Base-by-base conservation (phyloP, 1,140 invertebrate genomes). In the Meloidogyne hapla region DNA sequence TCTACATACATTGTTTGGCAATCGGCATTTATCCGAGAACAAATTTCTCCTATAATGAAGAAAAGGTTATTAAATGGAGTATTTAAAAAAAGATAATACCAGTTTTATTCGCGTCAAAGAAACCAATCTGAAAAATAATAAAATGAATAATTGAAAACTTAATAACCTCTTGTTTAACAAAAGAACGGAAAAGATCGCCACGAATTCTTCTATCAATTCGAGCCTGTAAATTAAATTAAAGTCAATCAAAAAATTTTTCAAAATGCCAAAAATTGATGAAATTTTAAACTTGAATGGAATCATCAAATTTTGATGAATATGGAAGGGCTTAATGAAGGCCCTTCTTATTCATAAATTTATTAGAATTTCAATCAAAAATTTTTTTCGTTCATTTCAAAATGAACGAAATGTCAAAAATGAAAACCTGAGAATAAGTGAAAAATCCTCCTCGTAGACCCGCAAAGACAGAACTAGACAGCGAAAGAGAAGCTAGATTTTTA, bases 1-100 rank as follows among this genome's bases (percentile, higher is more conserved):
- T n/a, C n/a, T n/a, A n/a, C n/a, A n/a, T n/a, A n/a, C n/a, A 87
- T 87, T 21, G 85, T 87, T 66, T 87, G 85, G 70, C 85, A 87
- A 79, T 87, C 85, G 13, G 86, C 81, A 67, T 84, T 83, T 10
- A 87, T 69, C 26, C 85, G 78, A 15, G 85, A 87, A 67, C 84
- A 80, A 18, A 87, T 83, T 77, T 87, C 86, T 45, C 84, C 83
- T 83, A 62, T 42, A 80, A 82, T 13, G 23, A 28, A 70, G 69
- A 18, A n/a, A n/a, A n/a, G n/a, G n/a, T 71, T 25, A 42, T 23
- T 68, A 68, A 68, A 42, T 68, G 66, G 23, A 66, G 21, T 23
- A 62, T 65, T 33, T 33, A 33, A 33, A 33, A 33, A 33, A 33
- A 33, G 8, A 33, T 33, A 18, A 15, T 18, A 83, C 83, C 84